Base-by-base conservation (phyloP, 2,888 invertebrate genomes). In the Mactromeris polynyma region DNA sequence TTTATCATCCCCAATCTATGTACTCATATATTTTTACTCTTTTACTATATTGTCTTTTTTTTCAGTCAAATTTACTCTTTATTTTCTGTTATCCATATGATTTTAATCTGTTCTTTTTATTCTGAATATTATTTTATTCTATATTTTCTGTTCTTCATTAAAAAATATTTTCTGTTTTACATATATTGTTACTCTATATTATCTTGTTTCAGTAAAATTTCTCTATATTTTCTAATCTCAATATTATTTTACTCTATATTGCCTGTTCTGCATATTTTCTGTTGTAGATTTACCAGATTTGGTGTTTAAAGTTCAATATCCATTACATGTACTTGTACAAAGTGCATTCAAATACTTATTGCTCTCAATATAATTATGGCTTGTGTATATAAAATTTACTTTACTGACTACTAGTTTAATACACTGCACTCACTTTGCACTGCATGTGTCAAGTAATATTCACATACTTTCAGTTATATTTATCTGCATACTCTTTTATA, bases 1-100 rank as follows among this genome's bases (percentile, higher is more conserved):
- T 73, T 86, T 92, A 89, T 90, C 92, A 90, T 81, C 89, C 90
- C 89, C 92, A 92, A 92, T 87, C 90, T 92, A 92, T 92, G 92
- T 90, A 86, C 77, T 36, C 31, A 58, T 82, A 80, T 85, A 42
- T 58, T 78, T 46, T 46, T 80, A 26, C 14, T 14, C 46, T n/a
- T n/a, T 46, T 46, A 46, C 17, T 46, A 46, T 46, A 46, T 40
- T 7, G 11, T 40, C 4, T 40, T 17, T 14, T 2, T 46, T 46
- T 17, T 46, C 14, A 46, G 17, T 46, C 6, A 46, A 46, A 4
- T 46, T 46, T 46, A 46, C 46, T 46, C 14, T 14, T 17, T 7
- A 14, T 46, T 46, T 46, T 46, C 46, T 9, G 46, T 46, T 17
- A 17, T 17, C 46, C 17, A 46, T 46, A 46, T 46, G 2, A 46